Conservation (phyloP, 1,140 invertebrate species). For the Heliconius nattereri region DNA sequence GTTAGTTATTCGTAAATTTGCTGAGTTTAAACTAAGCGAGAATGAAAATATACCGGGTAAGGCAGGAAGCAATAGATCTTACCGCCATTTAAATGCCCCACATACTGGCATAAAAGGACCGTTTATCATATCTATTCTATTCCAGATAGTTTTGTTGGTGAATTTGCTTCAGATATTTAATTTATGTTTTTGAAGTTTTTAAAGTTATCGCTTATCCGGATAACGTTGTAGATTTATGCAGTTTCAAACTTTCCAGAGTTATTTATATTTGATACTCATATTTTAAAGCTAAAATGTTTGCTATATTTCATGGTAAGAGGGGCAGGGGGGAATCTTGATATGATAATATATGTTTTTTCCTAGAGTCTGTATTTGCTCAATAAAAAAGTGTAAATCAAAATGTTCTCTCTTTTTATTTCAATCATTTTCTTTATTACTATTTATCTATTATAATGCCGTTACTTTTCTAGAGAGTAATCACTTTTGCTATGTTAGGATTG, state of each 20-base stretch:
- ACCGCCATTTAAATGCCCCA: background rate
- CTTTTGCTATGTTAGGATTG: background rate
- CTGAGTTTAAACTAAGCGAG: background rate
- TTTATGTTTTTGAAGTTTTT: conserved; percentile 7
- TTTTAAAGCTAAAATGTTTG: background rate
- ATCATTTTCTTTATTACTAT: no score
- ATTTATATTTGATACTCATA: no score
- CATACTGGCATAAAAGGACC: background rate
- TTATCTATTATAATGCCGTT: background rate
- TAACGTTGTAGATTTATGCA: background rate
- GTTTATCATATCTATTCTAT: conserved; percentile 9
- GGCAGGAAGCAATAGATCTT: conserved; percentile 12
- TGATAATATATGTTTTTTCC: no score
- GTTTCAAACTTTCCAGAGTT: background rate
- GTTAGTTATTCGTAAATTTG: background rate
- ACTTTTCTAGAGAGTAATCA: background rate
- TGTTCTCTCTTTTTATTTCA: no score
- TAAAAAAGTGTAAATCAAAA: no score
- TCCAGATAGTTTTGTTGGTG: background rate
- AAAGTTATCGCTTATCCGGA: background rate
- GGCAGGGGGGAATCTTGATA: no score
- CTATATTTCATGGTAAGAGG: no score
- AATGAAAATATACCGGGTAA: conserved; percentile 1
- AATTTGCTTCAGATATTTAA: background rate
- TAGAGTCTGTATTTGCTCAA: no score